A percentile compares a stretch with the other conserved stretches of the same genome.
Evolutionary conservation across 2,113 vertebrate genomes (phyloP).

Genomic region (Caranx melampygus): DNA sequence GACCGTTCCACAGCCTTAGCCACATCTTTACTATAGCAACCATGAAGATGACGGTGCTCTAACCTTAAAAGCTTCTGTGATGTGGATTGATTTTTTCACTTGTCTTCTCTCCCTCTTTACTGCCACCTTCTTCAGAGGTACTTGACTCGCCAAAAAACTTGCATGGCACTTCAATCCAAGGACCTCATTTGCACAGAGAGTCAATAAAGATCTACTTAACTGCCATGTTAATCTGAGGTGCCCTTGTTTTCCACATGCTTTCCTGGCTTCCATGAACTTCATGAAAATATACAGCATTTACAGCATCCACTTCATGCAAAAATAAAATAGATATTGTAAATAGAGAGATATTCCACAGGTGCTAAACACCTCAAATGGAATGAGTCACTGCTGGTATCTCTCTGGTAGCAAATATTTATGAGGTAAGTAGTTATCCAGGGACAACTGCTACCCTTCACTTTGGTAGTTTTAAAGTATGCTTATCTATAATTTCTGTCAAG

Average conservation of each 20-base stretch:
- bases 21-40: no score
- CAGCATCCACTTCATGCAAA: no score
- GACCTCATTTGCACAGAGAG: constrained; percentile 62
- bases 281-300: not conserved
- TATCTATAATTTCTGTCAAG: no score
- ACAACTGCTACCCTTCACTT: no score
- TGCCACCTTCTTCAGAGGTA: constrained; percentile 60
- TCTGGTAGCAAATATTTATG: no score
- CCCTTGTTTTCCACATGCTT: constrained; percentile 1
- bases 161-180: constrained; percentile 22
- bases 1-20: no score
- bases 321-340: not conserved
- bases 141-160: constrained; percentile 35
- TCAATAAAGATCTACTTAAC: constrained; percentile 35
- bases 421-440: no score
- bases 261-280: constrained; percentile 1
- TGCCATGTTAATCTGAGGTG: constrained; percentile 5
- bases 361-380: not conserved
- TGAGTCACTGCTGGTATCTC: no score
- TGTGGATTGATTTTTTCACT: constrained; percentile 61
- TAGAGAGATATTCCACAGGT: not conserved
- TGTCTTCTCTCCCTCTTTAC: constrained; percentile 50
- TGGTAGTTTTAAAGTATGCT: no score
- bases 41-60: no score
- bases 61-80: constrained; percentile 32